phyloP scores from a whole-genome alignment of 2,888 invertebrate species.

The Halocaridina rubra region DNA sequence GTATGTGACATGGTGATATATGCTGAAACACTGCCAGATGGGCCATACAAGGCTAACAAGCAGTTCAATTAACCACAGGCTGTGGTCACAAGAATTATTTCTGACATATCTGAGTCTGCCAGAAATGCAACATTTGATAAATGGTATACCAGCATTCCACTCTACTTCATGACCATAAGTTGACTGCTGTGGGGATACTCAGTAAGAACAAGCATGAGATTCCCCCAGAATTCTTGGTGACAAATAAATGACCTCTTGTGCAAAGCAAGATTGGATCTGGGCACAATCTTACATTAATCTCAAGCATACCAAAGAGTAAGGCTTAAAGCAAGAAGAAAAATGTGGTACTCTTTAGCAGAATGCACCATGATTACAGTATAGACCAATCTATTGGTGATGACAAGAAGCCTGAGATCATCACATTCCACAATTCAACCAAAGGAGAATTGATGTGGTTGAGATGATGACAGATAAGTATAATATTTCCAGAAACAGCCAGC shows the following conservation, averaged over 20 bases:
- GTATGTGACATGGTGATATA: not conserved
- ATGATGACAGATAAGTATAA: not conserved
- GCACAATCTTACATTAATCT: not conserved
- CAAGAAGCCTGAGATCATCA: too few relatives aligned
- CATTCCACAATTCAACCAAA: conserved; percentile 28
- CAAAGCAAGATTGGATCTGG: too few relatives aligned
- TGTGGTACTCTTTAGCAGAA: conserved; percentile 10
- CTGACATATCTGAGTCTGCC: not conserved
- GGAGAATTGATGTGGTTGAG: conserved; percentile 7
- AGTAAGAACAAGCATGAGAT: not conserved
- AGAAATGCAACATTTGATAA: conserved; percentile 16
- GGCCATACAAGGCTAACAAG: not conserved
- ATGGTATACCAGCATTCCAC: conserved; percentile 18
- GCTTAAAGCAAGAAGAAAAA: not conserved
- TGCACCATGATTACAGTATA: not conserved
- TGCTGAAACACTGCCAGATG: not conserved
- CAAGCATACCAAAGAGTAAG: not conserved
- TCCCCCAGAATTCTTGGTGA: conserved; percentile 1
- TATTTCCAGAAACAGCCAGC: conserved; percentile 10
- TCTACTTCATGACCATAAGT: not conserved
- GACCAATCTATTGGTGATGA: conserved; percentile 34
- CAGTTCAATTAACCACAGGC: not conserved
- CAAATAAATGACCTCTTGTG: not conserved
- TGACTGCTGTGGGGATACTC: not conserved
- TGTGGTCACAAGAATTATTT: not conserved